Conservation (phyloP, 2,797 vertebrate species). For the Chromobotia macracanthus region DNA sequence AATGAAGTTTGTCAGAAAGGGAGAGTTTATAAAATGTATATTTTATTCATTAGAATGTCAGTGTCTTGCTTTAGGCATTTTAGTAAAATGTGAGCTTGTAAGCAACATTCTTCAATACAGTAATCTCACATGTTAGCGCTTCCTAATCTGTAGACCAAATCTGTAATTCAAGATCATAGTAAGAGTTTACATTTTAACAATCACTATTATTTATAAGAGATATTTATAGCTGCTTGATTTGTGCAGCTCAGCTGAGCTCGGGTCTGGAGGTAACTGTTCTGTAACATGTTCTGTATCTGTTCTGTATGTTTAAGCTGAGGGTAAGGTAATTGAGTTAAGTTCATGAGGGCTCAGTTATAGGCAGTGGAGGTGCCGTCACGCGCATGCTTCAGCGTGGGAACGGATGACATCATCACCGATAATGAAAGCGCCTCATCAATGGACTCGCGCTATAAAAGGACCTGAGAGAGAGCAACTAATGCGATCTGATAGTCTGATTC, state of each 20-base stretch:
- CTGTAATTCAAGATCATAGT: neutral
- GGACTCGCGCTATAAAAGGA: constrained; percentile 75
- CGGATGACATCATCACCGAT: constrained; percentile 76
- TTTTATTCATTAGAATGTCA: neutral
- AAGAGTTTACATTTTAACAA: neutral
- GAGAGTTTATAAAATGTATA: no score
- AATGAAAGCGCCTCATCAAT: constrained; percentile 78
- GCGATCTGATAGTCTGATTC: constrained; percentile 63
- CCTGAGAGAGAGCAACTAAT: constrained; percentile 60
- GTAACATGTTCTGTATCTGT: no score
- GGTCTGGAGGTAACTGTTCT: no score
- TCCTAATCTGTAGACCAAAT: neutral
- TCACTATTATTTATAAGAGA: no score
- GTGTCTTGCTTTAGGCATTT: neutral
- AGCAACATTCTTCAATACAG: neutral
- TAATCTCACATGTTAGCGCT: neutral
- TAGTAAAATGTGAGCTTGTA: neutral
- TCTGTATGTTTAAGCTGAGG: no score
- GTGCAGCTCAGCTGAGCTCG: no score
- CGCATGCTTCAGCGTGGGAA: constrained; percentile 62
- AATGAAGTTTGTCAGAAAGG: no score
- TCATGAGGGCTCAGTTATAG: constrained; percentile 57
- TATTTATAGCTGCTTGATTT: no score
- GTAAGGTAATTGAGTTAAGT: neutral
- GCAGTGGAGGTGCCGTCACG: constrained; percentile 64